These are phyloP conservation scores for Apantesis nais DNA, from an alignment of 2,888 invertebrate species.

Conservation along the genomic window DNA sequence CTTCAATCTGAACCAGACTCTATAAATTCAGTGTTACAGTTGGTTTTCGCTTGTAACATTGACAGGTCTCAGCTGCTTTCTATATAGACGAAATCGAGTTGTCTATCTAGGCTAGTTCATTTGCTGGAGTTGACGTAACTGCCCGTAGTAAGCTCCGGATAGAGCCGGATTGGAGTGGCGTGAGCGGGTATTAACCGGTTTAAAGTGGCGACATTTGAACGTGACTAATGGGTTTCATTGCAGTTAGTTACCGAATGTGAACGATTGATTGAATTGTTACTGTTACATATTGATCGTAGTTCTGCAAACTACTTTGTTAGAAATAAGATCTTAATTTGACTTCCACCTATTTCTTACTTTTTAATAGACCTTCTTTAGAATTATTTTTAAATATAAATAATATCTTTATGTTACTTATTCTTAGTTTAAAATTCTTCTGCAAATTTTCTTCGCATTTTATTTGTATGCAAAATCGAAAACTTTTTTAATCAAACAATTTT, in stretches of 20 bases:
- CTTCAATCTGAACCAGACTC: conserved; percentile 15
- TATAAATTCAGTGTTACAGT: not conserved
- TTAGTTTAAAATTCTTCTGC: not conserved
- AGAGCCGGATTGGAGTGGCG: conserved; percentile 13
- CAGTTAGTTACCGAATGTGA: not conserved
- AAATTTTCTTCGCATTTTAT: not conserved
- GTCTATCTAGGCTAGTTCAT: conserved; percentile 40
- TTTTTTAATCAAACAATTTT: not conserved
- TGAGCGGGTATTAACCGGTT: conserved; percentile 18
- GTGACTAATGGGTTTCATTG: not conserved
- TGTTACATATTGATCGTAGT: not conserved
- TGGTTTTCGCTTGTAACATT: conserved; percentile 17
- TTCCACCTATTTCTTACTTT: not conserved
- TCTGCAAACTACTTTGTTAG: not conserved
- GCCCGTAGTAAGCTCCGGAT: conserved; percentile 34
- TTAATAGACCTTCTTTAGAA: not conserved
- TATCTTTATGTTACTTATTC: no score
- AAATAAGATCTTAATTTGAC: not conserved
- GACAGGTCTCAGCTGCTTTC: conserved; percentile 26
- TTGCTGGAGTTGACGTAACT: conserved; percentile 38
- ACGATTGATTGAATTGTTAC: no score
- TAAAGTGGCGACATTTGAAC: conserved; percentile 10
- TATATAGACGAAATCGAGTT: conserved; percentile 39
- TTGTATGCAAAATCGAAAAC: not conserved
- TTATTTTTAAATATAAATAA: no score